Evolutionary conservation across 2,113 vertebrate species (phyloP).

Genomic region (Himantopus leucocephalus): DNA sequence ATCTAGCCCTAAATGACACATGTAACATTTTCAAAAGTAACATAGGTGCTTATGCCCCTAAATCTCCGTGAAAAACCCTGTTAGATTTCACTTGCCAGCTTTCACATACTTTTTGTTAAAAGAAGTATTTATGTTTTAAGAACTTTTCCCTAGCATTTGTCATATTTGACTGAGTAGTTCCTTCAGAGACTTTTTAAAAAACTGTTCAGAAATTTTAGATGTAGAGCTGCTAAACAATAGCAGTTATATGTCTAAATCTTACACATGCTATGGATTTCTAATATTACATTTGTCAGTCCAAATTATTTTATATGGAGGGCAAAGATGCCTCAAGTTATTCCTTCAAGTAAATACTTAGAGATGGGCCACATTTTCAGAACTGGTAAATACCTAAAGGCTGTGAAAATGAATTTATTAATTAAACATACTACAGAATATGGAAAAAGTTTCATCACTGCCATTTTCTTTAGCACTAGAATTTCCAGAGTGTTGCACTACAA

Average conservation of each 20-base stretch:
- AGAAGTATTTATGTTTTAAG: neutral
- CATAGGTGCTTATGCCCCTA: neutral
- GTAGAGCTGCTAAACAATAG: neutral
- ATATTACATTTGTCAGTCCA: neutral
- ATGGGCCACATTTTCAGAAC: neutral
- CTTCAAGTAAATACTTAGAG: neutral
- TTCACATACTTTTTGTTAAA: neutral
- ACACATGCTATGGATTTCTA: neutral
- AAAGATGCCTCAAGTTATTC: neutral
- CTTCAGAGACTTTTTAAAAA: neutral
- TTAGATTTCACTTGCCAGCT: neutral
- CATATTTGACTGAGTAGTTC: neutral
- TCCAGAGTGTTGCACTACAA: neutral
- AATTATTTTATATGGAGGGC: neutral
- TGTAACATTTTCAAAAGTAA: neutral
- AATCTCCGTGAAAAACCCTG: neutral
- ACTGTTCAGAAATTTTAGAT: neutral
- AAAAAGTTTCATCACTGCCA: neutral
- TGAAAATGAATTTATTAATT: neutral
- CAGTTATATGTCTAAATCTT: neutral
- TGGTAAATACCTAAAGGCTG: neutral
- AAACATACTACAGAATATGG: neutral
- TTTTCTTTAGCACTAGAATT: neutral
- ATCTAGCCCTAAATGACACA: neutral
- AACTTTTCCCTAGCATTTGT: neutral